phyloP scores from a whole-genome alignment of 2,797 vertebrate species.

The Alosa sapidissima region DNA sequence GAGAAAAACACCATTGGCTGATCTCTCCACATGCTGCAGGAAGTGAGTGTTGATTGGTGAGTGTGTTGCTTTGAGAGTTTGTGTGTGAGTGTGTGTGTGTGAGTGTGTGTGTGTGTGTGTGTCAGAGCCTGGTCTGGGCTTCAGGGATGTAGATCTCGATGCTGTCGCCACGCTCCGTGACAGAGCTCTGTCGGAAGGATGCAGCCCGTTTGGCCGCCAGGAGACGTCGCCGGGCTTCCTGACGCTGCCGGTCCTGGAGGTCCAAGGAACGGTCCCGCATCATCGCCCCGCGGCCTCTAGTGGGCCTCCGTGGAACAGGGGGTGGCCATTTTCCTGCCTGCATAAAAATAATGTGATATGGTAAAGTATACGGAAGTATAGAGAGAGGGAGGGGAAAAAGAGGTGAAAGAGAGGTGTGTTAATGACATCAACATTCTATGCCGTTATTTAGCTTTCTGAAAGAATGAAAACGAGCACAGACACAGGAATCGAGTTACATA shows the following conservation, averaged over 20 bases:
- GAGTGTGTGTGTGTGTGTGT: constrained; percentile 59
- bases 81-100: neutral
- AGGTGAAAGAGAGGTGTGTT: neutral
- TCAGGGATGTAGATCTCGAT: constrained; percentile 99
- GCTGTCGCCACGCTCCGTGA: constrained; percentile 95
- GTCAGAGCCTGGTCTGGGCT: constrained; percentile 97
- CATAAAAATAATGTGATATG: neutral
- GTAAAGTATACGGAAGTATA: neutral
- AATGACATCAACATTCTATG: too few relatives aligned
- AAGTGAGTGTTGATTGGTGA: neutral
- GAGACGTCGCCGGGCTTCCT: constrained; percentile 93
- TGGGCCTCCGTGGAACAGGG: constrained; percentile 90
- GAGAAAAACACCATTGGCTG: neutral
- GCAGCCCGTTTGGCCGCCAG: constrained; percentile 96
- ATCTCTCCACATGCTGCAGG: neutral
- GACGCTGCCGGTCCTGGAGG: constrained; percentile 94
- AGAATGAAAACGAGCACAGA: too few relatives aligned
- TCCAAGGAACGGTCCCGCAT: constrained; percentile 93
- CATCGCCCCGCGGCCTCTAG: constrained; percentile 86
- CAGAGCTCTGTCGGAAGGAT: constrained; percentile 96
- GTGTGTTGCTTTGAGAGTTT: neutral
- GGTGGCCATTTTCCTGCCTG: constrained; percentile 85
- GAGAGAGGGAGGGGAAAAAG: neutral
- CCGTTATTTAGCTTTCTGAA: too few relatives aligned
- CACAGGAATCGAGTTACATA: too few relatives aligned